phyloP scores from a whole-genome alignment of 2,888 invertebrate species.

The Neuroscelio doddi region DNA sequence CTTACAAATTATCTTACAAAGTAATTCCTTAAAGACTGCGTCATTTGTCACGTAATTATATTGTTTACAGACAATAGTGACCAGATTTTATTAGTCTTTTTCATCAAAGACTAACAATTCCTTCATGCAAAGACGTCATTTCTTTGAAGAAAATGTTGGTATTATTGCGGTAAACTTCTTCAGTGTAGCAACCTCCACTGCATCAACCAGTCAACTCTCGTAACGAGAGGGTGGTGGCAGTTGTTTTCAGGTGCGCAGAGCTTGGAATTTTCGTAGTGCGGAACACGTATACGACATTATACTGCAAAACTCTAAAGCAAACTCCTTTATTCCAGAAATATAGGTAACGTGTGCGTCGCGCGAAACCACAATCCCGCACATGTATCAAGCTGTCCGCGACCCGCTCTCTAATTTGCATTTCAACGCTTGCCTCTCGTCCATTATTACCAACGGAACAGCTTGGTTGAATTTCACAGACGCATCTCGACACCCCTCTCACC shows the following conservation, averaged over 20 bases:
- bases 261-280: slow-evolving; percentile 21
- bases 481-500: slow-evolving; percentile 35
- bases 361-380: slow-evolving; percentile 69
- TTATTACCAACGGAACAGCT: slow-evolving; percentile 70
- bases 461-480: slow-evolving; percentile 67
- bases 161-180: slow-evolving; percentile 1
- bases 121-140: neutral
- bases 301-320: slow-evolving; percentile 61
- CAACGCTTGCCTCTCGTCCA: slow-evolving; percentile 70
- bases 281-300: slow-evolving; percentile 44
- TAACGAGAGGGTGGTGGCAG: slow-evolving; percentile 12
- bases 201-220: slow-evolving; percentile 7
- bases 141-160: neutral
- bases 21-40: too few species aligned
- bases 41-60: too few species aligned
- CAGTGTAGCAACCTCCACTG: neutral
- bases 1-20: too few species aligned
- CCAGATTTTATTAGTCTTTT: too few species aligned
- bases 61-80: too few species aligned
- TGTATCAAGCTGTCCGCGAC: slow-evolving; percentile 70
- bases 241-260: slow-evolving; percentile 16
- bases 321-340: slow-evolving; percentile 65
- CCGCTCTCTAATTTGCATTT: slow-evolving; percentile 70
- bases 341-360: slow-evolving; percentile 63
- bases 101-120: neutral